Conservation (phyloP, 37 sponge, comb jelly and placozoan genomes). For the Theonella swinhoei region DNA sequence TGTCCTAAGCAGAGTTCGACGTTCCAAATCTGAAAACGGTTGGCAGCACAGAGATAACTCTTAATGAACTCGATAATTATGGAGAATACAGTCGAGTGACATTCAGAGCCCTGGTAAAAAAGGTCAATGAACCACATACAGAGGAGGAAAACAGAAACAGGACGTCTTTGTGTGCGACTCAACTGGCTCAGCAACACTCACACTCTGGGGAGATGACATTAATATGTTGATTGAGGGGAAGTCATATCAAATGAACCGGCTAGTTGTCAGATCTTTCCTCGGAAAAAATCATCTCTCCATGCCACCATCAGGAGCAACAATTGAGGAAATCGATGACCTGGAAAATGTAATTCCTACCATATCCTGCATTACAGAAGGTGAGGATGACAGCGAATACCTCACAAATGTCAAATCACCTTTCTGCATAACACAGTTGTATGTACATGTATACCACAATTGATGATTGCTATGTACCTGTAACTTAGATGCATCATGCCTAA, state of each 20-base stretch:
- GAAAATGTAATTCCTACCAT: conserved; percentile 1
- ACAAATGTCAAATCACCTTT: no score
- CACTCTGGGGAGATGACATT: background rate
- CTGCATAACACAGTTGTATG: no score
- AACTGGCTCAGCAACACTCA: background rate
- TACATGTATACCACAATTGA: background rate
- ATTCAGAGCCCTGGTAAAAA: background rate
- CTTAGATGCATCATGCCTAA: background rate
- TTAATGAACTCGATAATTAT: background rate
- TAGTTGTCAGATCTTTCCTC: background rate
- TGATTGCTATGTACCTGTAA: background rate
- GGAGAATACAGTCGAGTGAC: background rate
- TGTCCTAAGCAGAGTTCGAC: background rate
- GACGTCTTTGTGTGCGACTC: background rate
- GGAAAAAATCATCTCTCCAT: background rate
- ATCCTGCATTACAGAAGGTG: no score
- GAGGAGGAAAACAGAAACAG: background rate
- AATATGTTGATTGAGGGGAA: background rate
- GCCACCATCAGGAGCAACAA: background rate
- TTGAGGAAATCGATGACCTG: conserved; percentile 4
- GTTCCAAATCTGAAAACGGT: background rate
- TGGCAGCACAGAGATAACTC: background rate
- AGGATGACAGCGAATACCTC: no score
- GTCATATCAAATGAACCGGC: background rate
- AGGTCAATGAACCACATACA: background rate